Evolutionary conservation across 2,888 invertebrate genomes (phyloP).

Genomic region (Rhamnusium bicolor): DNA sequence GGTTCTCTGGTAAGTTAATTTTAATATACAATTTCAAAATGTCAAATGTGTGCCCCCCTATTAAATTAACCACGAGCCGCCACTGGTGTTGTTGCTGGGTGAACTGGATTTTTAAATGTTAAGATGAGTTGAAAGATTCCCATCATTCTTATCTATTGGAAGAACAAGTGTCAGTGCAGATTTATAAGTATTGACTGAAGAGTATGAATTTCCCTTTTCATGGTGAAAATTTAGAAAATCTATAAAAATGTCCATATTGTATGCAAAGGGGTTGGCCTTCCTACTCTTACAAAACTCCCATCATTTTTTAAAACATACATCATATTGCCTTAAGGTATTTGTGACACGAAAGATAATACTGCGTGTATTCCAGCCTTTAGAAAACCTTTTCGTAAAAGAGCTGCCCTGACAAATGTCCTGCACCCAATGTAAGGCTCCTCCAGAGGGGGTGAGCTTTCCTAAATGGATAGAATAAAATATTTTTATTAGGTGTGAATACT

Average conservation of each 20-base stretch:
- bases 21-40: too few species aligned
- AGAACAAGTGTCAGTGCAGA: slow-evolving; percentile 5
- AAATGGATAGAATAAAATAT: neutral
- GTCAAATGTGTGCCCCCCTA: too few species aligned
- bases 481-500: neutral
- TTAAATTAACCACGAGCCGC: too few species aligned
- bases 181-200: slow-evolving; percentile 18
- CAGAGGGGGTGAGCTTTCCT: neutral
- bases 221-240: neutral
- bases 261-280: neutral
- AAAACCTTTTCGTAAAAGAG: slow-evolving; percentile 40
- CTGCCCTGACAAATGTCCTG: slow-evolving; percentile 46
- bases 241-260: neutral
- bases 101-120: neutral
- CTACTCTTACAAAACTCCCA: slow-evolving; percentile 44
- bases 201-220: slow-evolving; percentile 12
- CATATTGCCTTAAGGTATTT: slow-evolving; percentile 55
- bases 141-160: neutral
- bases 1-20: too few species aligned
- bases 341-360: slow-evolving; percentile 46
- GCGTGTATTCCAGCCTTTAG: slow-evolving; percentile 41
- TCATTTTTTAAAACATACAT: slow-evolving; percentile 49
- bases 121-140: neutral
- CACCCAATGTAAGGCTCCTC: slow-evolving; percentile 36
- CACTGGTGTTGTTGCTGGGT: neutral